These are phyloP conservation scores for Aphidius gifuensis DNA, from an alignment of 1,140 invertebrate species.

Conservation along the genomic window DNA sequence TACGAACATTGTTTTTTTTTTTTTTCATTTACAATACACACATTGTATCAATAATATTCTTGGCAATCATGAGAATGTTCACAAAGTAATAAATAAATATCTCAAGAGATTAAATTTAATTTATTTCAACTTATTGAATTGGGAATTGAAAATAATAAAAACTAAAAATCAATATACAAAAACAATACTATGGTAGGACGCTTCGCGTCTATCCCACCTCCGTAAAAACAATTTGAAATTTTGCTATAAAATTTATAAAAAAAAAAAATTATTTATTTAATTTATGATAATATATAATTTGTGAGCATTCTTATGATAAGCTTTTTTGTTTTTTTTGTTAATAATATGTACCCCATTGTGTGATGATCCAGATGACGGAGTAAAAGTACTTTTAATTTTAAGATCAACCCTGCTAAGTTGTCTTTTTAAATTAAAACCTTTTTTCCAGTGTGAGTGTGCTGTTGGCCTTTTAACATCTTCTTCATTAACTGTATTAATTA, in stretches of 20 bases:
- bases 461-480: constrained; percentile 25
- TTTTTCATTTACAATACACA: neutral
- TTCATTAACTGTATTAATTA: constrained; percentile 8
- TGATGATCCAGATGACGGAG: constrained; percentile 48
- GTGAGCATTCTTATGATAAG: neutral
- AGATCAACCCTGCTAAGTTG: constrained; percentile 77
- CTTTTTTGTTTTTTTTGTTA: neutral
- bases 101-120: too few relatives aligned
- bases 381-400: constrained; percentile 69
- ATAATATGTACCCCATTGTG: constrained; percentile 48
- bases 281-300: too few relatives aligned
- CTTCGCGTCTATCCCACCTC: too few relatives aligned
- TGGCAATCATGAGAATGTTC: too few relatives aligned
- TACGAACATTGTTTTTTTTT: neutral
- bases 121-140: too few relatives aligned
- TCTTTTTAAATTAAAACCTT: constrained; percentile 72
- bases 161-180: neutral
- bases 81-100: too few relatives aligned
- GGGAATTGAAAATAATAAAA: neutral
- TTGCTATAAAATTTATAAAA: too few relatives aligned
- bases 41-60: too few relatives aligned
- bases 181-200: too few relatives aligned
- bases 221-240: too few relatives aligned
- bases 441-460: constrained; percentile 57
- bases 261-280: too few relatives aligned